Evolutionary conservation across 2,113 vertebrate species (phyloP).

Genomic region (Cebidichthys violaceus): DNA sequence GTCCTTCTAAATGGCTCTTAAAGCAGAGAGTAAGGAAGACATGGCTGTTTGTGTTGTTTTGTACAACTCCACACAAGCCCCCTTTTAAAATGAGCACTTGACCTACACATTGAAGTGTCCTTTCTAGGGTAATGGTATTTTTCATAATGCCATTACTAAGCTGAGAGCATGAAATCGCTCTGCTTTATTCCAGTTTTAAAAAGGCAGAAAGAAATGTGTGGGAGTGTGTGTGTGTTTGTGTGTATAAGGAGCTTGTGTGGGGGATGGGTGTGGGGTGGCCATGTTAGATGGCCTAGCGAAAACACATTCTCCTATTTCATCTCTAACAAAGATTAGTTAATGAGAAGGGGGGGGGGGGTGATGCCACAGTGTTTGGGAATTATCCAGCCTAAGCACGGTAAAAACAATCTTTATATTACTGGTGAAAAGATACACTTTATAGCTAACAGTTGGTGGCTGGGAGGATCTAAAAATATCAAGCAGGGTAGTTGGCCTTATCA

Average conservation of each 20-base stretch:
- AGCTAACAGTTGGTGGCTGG: neutral
- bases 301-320: constrained; percentile 38
- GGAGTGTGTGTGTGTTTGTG: constrained; percentile 6
- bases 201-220: constrained; percentile 47
- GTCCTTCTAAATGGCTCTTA: constrained; percentile 58
- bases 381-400: neutral
- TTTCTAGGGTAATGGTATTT: constrained; percentile 81
- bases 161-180: constrained; percentile 82
- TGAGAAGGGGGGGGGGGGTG: neutral
- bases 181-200: constrained; percentile 71
- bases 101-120: constrained; percentile 75
- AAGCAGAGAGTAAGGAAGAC: constrained; percentile 39
- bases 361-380: neutral
- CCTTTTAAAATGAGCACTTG: constrained; percentile 71
- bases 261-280: constrained; percentile 19
- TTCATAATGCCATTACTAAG: constrained; percentile 83
- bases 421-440: neutral
- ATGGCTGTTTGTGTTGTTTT: constrained; percentile 63
- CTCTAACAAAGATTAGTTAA: constrained; percentile 25
- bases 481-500: constrained; percentile 25
- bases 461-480: constrained; percentile 26
- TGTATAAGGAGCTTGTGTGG: constrained; percentile 12
- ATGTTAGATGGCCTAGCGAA: constrained; percentile 24
- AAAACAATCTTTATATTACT: neutral
- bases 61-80: constrained; percentile 56